These are phyloP conservation scores for Microcebus lehilahytsara DNA, from an alignment of 2,113 vertebrate genomes.

Conservation along the genomic window DNA sequence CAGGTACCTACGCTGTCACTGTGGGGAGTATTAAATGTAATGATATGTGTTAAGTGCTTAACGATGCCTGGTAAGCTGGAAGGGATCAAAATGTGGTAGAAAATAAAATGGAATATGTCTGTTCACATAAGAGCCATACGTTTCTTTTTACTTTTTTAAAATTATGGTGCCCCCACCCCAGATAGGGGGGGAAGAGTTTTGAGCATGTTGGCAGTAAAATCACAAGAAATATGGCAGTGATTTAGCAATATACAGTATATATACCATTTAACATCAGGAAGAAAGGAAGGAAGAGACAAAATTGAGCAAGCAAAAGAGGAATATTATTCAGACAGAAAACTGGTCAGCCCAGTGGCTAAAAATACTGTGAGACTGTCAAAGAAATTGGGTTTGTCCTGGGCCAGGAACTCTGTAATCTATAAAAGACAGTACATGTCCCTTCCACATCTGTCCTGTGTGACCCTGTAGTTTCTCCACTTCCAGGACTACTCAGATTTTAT, in stretches of 20 bases:
- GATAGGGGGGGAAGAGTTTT: background rate
- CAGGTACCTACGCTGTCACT: background rate
- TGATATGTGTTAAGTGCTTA: background rate
- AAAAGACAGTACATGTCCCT: background rate
- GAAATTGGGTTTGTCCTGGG: background rate
- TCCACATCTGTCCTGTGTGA: background rate
- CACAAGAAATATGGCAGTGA: constrained; percentile 50
- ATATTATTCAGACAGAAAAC: constrained; percentile 39
- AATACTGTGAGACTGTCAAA: background rate
- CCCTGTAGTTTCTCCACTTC: background rate
- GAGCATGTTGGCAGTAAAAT: constrained; percentile 22
- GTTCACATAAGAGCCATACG: background rate
- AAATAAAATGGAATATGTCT: constrained; percentile 31
- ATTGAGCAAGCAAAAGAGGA: background rate
- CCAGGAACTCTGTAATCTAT: constrained; percentile 15
- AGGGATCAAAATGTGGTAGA: background rate
- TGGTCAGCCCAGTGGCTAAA: constrained; percentile 30
- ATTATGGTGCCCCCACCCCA: background rate
- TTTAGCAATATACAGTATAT: constrained; percentile 53
- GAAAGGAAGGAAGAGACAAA: constrained; percentile 16
- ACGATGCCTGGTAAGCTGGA: background rate
- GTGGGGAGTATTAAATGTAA: background rate
- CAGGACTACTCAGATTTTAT: background rate
- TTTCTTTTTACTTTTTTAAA: background rate
- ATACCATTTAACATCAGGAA: constrained; percentile 44